phyloP scores from a whole-genome alignment of 1,140 invertebrate genomes.

The Magallana angulata region DNA sequence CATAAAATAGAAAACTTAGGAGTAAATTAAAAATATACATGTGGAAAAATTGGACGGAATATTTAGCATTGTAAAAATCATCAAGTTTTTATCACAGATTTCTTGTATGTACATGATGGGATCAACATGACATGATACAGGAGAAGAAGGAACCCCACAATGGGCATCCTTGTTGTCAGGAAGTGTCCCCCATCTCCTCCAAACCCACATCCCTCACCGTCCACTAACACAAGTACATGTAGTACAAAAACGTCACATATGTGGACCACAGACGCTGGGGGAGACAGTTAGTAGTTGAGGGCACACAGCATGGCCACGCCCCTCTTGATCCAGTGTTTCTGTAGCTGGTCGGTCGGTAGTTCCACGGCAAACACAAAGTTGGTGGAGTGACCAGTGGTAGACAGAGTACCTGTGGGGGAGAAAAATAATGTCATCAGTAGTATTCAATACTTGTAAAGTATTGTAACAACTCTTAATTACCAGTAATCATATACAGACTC shows the following conservation, averaged over 20 bases:
- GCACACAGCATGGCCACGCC: slow-evolving; percentile 80
- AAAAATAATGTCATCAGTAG: slow-evolving; percentile 19
- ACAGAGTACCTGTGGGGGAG: slow-evolving; percentile 73
- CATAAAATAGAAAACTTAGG: too few relatives aligned
- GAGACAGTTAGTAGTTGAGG: slow-evolving; percentile 77
- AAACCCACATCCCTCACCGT: slow-evolving; percentile 1
- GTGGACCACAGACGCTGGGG: neutral
- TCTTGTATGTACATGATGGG: neutral
- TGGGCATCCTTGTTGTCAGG: neutral
- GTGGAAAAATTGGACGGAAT: slow-evolving; percentile 4
- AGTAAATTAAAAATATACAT: too few relatives aligned
- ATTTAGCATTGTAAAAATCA: neutral
- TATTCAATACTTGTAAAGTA: too few relatives aligned
- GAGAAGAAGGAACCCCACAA: neutral
- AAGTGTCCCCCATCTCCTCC: neutral
- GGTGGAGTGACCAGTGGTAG: slow-evolving; percentile 80
- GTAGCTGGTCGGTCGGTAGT: slow-evolving; percentile 75
- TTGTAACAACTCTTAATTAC: too few relatives aligned
- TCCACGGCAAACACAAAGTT: slow-evolving; percentile 80
- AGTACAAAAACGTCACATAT: neutral
- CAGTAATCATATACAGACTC: too few relatives aligned
- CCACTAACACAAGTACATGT: neutral
- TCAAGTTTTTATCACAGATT: slow-evolving; percentile 1
- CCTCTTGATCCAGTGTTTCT: slow-evolving; percentile 80
- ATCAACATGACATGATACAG: neutral